A percentile compares a stretch with the other conserved stretches of the same genome.
phyloP scores from a whole-genome alignment of 2,888 invertebrate species.

The Pachliopta kotzebuea region DNA sequence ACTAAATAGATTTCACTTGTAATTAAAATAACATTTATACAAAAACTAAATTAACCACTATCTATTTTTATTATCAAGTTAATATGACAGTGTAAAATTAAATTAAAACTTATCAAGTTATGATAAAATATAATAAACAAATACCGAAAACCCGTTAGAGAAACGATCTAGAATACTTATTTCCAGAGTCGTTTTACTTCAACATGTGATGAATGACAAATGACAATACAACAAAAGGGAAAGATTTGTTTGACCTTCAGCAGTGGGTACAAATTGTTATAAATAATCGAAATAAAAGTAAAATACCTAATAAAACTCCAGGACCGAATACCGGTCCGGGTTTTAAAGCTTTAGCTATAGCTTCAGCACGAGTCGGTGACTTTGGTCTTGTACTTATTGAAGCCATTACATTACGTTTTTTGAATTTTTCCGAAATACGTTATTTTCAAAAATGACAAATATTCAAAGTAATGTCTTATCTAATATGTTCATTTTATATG shows the following conservation, averaged over 20 bases:
- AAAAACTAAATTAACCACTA: too few relatives aligned
- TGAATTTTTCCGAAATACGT: neutral
- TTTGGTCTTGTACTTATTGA: conserved; percentile 52
- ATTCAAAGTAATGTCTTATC: neutral
- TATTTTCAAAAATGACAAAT: neutral
- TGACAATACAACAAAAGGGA: too few relatives aligned
- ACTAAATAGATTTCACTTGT: neutral
- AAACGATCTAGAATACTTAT: too few relatives aligned
- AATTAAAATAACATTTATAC: too few relatives aligned
- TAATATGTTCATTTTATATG: neutral
- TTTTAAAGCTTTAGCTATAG: conserved; percentile 50
- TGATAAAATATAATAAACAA: too few relatives aligned
- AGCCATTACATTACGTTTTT: conserved; percentile 32
- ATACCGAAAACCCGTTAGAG: too few relatives aligned
- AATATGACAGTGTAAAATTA: too few relatives aligned
- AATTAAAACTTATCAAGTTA: too few relatives aligned
- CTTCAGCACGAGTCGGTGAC: conserved; percentile 59
- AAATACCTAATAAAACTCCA: conserved; percentile 53
- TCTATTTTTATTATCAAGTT: too few relatives aligned
- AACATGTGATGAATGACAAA: too few relatives aligned
- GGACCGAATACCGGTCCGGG: conserved; percentile 49
- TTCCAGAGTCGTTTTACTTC: too few relatives aligned
- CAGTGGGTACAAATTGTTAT: neutral
- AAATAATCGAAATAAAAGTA: neutral
- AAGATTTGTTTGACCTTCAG: too few relatives aligned